Percentiles rank a stretch among this genome's conserved stretches.
Conservation (phyloP, 1,140 invertebrate genomes). For the Heliconius hewitsoni region DNA sequence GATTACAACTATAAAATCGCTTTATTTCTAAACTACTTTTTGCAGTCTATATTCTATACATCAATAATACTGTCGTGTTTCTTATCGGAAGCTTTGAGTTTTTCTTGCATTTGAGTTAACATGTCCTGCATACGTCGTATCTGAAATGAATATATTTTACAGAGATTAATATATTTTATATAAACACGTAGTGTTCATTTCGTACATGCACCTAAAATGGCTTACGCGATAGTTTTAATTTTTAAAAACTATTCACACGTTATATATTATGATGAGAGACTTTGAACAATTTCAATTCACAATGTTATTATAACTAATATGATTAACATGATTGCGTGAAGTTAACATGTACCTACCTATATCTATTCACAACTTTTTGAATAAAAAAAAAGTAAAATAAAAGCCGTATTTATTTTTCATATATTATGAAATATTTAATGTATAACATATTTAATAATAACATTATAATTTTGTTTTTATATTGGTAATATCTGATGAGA, state of each 20-base stretch:
- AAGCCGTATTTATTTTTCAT: no score
- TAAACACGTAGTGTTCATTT: not conserved
- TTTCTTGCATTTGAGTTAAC: constrained; percentile 97
- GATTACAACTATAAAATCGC: constrained; percentile 35
- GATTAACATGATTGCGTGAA: not conserved
- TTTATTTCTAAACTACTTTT: constrained; percentile 26
- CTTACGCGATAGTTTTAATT: not conserved
- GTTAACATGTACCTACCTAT: no score
- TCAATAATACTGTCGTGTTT: constrained; percentile 91
- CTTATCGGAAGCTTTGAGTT: constrained; percentile 91
- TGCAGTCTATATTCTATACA: constrained; percentile 82
- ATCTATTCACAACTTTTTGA: no score
- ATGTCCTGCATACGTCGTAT: constrained; percentile 98
- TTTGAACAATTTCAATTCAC: not conserved
- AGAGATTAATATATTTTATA: not conserved
- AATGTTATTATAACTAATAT: not conserved
- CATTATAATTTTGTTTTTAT: no score
- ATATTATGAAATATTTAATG: no score
- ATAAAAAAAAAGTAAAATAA: no score
- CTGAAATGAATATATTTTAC: constrained; percentile 76
- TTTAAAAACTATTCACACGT: constrained; percentile 2
- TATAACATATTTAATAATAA: no score
- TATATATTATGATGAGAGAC: not conserved
- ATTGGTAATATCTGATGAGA: no score
- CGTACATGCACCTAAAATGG: constrained; percentile 7